Conservation (phyloP, 2,888 invertebrate genomes). For the Tetheella fluctuosa region DNA sequence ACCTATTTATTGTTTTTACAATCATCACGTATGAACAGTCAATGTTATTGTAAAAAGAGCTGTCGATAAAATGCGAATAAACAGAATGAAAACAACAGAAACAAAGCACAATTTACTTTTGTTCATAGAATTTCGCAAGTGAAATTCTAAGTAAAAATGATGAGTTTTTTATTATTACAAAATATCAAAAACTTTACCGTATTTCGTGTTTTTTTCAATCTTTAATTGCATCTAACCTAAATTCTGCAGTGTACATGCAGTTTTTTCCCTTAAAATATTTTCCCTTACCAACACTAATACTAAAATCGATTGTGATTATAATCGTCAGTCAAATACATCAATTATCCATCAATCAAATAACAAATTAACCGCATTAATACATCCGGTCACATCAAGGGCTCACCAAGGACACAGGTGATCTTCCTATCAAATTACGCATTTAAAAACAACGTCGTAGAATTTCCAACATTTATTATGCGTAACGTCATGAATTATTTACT, state of each 20-base stretch:
- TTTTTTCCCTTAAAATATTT: no score
- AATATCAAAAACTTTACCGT: no score
- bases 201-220: no score
- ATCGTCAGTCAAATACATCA: background rate
- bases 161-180: no score
- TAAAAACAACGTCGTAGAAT: background rate
- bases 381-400: background rate
- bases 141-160: no score
- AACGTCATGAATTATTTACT: no score
- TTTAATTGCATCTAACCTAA: no score
- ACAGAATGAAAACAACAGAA: background rate
- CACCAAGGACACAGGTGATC: background rate
- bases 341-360: background rate
- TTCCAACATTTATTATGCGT: background rate
- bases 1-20: background rate
- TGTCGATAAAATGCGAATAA: background rate
- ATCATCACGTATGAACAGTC: background rate
- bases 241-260: no score
- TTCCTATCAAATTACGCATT: background rate
- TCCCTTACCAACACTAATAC: background rate
- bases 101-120: background rate
- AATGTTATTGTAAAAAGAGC: conserved; percentile 5
- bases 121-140: background rate
- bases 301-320: background rate
- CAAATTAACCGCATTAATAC: background rate